phyloP scores from a whole-genome alignment of 2,113 vertebrate species.

The Dunckerocampus dactyliophorus region DNA sequence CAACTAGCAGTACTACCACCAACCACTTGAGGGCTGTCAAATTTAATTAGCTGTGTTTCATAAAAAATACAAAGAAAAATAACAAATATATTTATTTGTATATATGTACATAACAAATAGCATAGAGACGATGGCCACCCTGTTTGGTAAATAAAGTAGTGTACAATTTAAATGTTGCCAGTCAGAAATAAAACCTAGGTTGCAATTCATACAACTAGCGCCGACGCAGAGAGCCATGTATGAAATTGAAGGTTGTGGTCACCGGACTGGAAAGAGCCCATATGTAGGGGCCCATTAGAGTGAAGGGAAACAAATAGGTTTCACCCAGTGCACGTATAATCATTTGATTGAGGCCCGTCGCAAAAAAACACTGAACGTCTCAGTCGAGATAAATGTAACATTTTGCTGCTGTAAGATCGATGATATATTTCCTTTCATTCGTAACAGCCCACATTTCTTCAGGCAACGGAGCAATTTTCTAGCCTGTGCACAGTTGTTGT shows the following conservation, averaged over 20 bases:
- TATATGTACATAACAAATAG: too few relatives aligned
- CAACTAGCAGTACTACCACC: too few relatives aligned
- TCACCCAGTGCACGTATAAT: constrained; percentile 45
- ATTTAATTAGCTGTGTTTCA: too few relatives aligned
- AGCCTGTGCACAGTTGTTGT: constrained; percentile 3
- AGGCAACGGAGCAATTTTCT: constrained; percentile 23
- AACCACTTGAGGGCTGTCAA: background rate
- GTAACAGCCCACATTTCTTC: constrained; percentile 12
- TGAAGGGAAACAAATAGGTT: constrained; percentile 49
- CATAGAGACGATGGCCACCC: too few relatives aligned
- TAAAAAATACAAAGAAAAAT: too few relatives aligned
- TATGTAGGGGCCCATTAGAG: constrained; percentile 37
- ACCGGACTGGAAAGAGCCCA: constrained; percentile 46
- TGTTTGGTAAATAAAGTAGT: too few relatives aligned
- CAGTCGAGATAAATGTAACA: constrained; percentile 29
- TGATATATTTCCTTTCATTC: constrained; percentile 33
- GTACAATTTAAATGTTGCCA: too few relatives aligned
- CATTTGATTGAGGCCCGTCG: constrained; percentile 41
- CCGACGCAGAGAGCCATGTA: constrained; percentile 45
- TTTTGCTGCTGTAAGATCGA: constrained; percentile 33
- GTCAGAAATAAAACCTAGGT: too few relatives aligned
- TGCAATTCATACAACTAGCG: constrained; percentile 51
- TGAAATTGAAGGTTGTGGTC: constrained; percentile 65
- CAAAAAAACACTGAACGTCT: constrained; percentile 9
- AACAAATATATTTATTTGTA: too few relatives aligned